phyloP scores from a whole-genome alignment of 2,888 invertebrate species.

The Mimachlamys varia region DNA sequence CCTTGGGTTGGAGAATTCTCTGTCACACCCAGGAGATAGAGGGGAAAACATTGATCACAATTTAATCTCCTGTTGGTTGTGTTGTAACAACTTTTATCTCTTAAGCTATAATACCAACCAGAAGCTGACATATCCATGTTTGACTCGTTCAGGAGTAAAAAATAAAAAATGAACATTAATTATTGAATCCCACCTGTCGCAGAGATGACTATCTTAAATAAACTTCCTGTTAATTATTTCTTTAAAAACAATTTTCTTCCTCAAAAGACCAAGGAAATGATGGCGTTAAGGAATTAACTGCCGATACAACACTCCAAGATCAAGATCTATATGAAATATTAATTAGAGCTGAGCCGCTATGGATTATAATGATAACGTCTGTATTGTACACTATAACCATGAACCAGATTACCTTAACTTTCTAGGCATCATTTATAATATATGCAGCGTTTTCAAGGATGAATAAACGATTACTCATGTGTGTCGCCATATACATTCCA shows the following conservation, averaged over 20 bases:
- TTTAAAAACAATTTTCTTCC: background rate
- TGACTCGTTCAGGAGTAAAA: too few species aligned
- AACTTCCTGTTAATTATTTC: constrained; percentile 24
- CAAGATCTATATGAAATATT: background rate
- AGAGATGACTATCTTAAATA: background rate
- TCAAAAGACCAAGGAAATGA: background rate
- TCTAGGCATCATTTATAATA: background rate
- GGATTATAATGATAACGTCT: background rate
- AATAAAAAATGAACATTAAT: background rate
- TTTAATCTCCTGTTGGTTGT: too few species aligned
- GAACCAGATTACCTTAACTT: background rate
- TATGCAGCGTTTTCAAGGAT: constrained; percentile 4
- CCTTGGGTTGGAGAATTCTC: too few species aligned
- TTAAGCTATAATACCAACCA: too few species aligned
- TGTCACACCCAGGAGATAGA: too few species aligned
- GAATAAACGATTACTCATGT: background rate
- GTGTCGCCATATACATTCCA: background rate
- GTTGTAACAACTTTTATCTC: too few species aligned
- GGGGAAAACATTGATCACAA: too few species aligned
- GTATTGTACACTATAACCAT: background rate
- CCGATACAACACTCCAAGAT: background rate
- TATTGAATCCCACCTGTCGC: background rate
- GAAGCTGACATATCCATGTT: too few species aligned
- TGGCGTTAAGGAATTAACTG: background rate
- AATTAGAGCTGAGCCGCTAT: background rate